Evolutionary conservation across 1,140 invertebrate genomes (phyloP).

Genomic region (Drosophila saltans): DNA sequence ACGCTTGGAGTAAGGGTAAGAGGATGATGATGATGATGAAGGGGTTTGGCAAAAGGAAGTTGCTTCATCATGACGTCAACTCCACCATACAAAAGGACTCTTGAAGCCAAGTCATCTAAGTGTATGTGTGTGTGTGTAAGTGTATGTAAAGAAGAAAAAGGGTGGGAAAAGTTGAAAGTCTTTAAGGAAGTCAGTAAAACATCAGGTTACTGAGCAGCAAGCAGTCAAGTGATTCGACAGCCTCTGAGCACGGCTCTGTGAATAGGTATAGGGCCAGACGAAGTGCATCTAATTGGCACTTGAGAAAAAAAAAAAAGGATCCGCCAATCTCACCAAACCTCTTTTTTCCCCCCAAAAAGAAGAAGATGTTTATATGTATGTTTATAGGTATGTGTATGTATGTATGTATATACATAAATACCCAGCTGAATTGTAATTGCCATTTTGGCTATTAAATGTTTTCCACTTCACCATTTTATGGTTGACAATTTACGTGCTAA

Average conservation of each 20-base stretch:
- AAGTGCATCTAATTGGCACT: constrained; percentile 81
- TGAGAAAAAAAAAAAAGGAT: constrained; percentile 54
- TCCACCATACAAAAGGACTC: constrained; percentile 34
- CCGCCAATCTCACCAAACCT: background rate
- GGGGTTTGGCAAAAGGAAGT: constrained; percentile 28
- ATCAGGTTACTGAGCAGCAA: constrained; percentile 23
- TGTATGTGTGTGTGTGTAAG: constrained; percentile 3
- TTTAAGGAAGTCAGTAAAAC: constrained; percentile 47
- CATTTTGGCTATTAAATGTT: constrained; percentile 77
- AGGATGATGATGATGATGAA: constrained; percentile 23
- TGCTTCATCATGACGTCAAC: constrained; percentile 65
- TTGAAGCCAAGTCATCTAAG: constrained; percentile 29
- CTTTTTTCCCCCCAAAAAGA: background rate
- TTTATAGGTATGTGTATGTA: background rate
- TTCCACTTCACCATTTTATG: constrained; percentile 64
- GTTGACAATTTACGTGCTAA: constrained; percentile 66
- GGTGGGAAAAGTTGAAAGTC: constrained; percentile 37
- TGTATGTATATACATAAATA: constrained; percentile 12
- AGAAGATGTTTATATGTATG: background rate
- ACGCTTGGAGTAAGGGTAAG: background rate
- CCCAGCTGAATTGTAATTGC: constrained; percentile 69
- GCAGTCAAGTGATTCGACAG: constrained; percentile 42
- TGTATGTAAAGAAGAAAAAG: background rate
- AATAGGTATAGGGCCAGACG: constrained; percentile 30
- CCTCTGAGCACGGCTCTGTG: constrained; percentile 11